Base-by-base conservation (phyloP, 2,797 vertebrate species). In the Enteromius unitaeniatus region DNA sequence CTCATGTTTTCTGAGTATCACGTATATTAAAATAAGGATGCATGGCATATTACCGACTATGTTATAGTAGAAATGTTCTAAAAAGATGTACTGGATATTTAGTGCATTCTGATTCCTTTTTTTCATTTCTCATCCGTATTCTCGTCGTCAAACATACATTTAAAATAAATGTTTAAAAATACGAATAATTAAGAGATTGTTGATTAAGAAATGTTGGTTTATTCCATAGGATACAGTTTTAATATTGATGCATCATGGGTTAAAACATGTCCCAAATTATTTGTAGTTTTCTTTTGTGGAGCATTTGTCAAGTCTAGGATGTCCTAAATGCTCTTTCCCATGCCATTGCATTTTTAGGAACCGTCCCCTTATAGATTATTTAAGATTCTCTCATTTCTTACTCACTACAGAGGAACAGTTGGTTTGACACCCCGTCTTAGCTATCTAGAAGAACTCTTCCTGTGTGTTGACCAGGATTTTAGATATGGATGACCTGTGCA, bases 281-380 rank as follows among this genome's bases (percentile, higher is more conserved):
- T 60, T 26, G 23, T 26, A 1, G 4, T 28, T 73, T 51, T 51
- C 3, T 51, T 51, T 73, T 51, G 70, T 21, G 45, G 23, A 72
- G 69, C 23, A 10, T 49, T 8, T 72, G 28, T 28, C 8, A 49
- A 15, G 17, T 72, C 14, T 73, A 31, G 45, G 26, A 51, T 73
- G 26, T 51, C 42, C 23, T 10, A 19, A 15, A 49, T 21, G 49
- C 21, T 76, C 31, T 40, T 23, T 75, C n/a, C 1, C 1, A 2
- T 75, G 23, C n/a, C 23, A 17, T 40, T n/a, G 0, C 1, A 6
- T 40, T 75, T 75, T 75, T 42, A 23, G 15, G 13, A 58, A 26
- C 51, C 15, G 31, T 75, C 74, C 23, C 78, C 82, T 91, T 86
- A 86, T 87, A 86, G 67, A 85, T 76, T 81, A 84, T 79, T 70